These are phyloP conservation scores for Anguilla rostrata DNA, from an alignment of 2,113 vertebrate species.

Conservation along the genomic window DNA sequence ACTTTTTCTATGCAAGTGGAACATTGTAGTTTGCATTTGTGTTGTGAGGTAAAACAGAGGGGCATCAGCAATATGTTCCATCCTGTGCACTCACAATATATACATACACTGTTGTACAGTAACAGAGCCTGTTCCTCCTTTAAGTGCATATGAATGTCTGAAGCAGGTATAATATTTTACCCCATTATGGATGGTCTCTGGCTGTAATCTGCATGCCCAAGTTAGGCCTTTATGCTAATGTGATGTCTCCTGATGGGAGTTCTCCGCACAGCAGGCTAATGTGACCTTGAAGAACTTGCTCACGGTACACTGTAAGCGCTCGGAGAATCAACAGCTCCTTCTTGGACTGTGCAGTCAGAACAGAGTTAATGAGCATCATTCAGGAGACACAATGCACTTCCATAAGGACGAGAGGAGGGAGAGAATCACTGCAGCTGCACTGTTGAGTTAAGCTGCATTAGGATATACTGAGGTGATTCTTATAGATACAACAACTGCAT, in stretches of 20 bases:
- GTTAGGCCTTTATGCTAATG: constrained; percentile 10
- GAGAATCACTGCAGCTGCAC: constrained; percentile 2
- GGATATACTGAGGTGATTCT: constrained; percentile 20
- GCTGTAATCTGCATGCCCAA: background rate
- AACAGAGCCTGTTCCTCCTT: background rate
- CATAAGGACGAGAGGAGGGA: constrained; percentile 18
- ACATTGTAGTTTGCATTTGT: no score
- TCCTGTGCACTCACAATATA: no score
- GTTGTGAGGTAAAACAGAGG: no score
- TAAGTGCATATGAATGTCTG: background rate
- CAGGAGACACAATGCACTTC: constrained; percentile 25
- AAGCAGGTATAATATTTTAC: background rate
- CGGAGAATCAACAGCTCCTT: constrained; percentile 5
- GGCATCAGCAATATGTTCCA: no score
- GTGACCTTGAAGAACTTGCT: constrained; percentile 42
- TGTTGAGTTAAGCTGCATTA: constrained; percentile 33
- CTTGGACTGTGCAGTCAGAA: constrained; percentile 20
- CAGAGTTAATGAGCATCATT: constrained; percentile 42
- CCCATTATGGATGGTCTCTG: background rate
- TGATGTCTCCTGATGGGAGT: constrained; percentile 20
- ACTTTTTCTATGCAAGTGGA: no score
- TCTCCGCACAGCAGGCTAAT: constrained; percentile 5
- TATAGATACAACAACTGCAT: constrained; percentile 29
- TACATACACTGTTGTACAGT: background rate
- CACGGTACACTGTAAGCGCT: background rate